phyloP scores from a whole-genome alignment of 2,113 vertebrate genomes.

The Calidris pygmaea region DNA sequence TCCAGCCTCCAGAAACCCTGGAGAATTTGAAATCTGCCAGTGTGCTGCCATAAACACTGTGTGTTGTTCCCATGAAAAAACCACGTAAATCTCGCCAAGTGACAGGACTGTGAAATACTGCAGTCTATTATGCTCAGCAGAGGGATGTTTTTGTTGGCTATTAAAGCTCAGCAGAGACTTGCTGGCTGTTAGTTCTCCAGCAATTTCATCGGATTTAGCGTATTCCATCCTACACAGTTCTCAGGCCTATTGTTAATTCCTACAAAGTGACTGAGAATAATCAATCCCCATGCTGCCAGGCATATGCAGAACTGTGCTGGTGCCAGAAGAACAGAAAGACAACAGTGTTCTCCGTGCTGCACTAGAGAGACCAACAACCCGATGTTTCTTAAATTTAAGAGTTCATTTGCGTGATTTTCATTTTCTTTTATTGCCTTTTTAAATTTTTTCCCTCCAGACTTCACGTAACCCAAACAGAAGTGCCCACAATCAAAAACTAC shows the following conservation, averaged over 20 bases:
- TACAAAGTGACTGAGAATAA: not conserved
- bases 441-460: not conserved
- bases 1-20: not conserved
- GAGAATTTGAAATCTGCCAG: not conserved
- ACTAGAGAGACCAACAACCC: not conserved
- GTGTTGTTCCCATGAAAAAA: not conserved
- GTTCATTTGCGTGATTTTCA: not conserved
- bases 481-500: not conserved
- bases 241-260: constrained; percentile 21
- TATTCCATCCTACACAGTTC: constrained; percentile 25
- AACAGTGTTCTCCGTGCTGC: not conserved
- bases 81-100: not conserved
- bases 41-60: not conserved
- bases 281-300: not conserved
- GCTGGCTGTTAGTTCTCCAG: not conserved
- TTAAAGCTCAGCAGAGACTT: constrained; percentile 3
- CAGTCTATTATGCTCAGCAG: not conserved
- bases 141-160: constrained; percentile 37
- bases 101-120: not conserved
- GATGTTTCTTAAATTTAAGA: not conserved
- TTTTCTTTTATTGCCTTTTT: not conserved
- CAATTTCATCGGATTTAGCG: constrained; percentile 20
- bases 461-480: not conserved
- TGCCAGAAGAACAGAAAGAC: not conserved
- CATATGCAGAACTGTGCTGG: not conserved